phyloP scores from a whole-genome alignment of 1,140 invertebrate species.

The Apocrypta bakeri region DNA sequence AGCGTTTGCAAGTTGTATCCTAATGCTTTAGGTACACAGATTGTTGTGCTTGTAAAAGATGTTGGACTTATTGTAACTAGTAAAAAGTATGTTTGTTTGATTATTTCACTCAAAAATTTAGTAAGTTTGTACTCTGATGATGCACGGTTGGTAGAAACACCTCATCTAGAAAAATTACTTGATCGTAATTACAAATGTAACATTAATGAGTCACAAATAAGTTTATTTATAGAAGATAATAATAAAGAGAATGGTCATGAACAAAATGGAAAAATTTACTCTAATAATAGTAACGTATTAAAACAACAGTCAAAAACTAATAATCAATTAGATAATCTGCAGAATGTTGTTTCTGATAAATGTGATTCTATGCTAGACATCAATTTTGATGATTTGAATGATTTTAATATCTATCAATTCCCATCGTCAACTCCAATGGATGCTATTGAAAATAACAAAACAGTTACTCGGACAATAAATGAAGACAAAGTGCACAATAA shows the following conservation, averaged over 20 bases:
- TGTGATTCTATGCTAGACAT: slow-evolving; percentile 14
- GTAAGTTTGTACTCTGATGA: slow-evolving; percentile 65
- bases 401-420: slow-evolving; percentile 23
- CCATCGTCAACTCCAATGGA: slow-evolving; percentile 20
- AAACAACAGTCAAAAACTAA: slow-evolving; percentile 22
- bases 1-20: slow-evolving; percentile 65
- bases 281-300: slow-evolving; percentile 4
- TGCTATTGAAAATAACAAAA: not conserved
- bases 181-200: slow-evolving; percentile 35
- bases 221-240: not conserved
- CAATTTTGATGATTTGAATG: slow-evolving; percentile 7
- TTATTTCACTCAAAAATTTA: slow-evolving; percentile 63
- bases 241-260: slow-evolving; percentile 24
- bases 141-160: slow-evolving; percentile 58
- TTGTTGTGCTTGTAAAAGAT: slow-evolving; percentile 64
- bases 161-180: slow-evolving; percentile 50
- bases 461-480: not conserved
- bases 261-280: not conserved
- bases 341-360: slow-evolving; percentile 22
- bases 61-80: slow-evolving; percentile 61
- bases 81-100: slow-evolving; percentile 61
- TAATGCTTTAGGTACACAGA: slow-evolving; percentile 63
- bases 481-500: not conserved
- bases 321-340: slow-evolving; percentile 24
- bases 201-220: slow-evolving; percentile 1